A percentile compares a stretch with the other conserved stretches of the same genome.
phyloP scores from a whole-genome alignment of 2,113 vertebrate genomes.

The Ptilorrhoa leucosticta region DNA sequence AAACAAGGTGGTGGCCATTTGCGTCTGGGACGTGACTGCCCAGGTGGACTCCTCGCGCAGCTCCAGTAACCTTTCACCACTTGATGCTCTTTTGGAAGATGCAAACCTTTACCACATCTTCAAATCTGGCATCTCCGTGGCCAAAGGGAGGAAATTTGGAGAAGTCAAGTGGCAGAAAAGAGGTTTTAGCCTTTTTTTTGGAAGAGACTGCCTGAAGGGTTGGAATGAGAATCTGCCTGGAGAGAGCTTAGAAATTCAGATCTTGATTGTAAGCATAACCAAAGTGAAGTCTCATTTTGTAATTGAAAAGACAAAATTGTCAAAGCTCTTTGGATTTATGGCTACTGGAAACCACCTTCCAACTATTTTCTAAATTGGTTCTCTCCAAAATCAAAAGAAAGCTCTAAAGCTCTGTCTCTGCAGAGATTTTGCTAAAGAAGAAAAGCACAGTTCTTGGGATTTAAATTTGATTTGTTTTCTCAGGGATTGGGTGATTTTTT shows the following conservation, averaged over 20 bases:
- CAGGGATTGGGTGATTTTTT: neutral
- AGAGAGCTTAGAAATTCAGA: neutral
- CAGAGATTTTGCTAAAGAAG: neutral
- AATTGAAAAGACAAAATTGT: neutral
- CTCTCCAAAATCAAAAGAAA: slow-evolving; percentile 9
- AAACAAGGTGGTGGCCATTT: rapidly evolving
- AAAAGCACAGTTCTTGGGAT: neutral
- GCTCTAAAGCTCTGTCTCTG: neutral
- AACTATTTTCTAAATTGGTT: slow-evolving; percentile 20
- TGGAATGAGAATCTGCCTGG: neutral
- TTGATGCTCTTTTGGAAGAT: neutral
- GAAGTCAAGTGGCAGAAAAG: neutral
- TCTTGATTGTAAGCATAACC: neutral
- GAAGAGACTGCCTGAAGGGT: neutral
- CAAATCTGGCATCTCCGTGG: neutral
- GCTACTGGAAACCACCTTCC: neutral
- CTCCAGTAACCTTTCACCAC: neutral
- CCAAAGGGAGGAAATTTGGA: neutral
- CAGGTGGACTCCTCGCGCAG: neutral
- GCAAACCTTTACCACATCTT: neutral
- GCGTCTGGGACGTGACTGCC: neutral
- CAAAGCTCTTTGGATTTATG: neutral
- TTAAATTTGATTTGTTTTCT: neutral
- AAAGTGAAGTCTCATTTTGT: neutral
- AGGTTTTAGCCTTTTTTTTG: neutral